A percentile compares a stretch with the other conserved stretches of the same genome.
These are phyloP conservation scores for Schizothorax lantsangensis DNA, from an alignment of 2,797 vertebrate genomes.

Conservation along the genomic window DNA sequence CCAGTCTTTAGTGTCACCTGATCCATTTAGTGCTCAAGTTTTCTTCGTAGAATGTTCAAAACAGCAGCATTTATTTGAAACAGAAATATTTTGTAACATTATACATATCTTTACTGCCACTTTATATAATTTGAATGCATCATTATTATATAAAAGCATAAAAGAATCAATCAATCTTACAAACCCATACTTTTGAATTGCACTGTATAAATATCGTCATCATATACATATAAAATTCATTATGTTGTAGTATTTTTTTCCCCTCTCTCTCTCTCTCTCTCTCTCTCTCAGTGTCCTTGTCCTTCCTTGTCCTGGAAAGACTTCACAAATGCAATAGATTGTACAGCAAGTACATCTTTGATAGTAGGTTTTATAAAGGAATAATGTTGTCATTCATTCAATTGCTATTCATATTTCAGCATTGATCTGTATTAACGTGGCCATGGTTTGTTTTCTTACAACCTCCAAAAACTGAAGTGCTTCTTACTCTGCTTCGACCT, in stretches of 20 bases:
- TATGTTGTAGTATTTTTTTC: background rate
- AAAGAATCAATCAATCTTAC: background rate
- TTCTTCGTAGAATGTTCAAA: background rate
- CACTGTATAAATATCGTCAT: background rate
- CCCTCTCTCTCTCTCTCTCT: too few species aligned
- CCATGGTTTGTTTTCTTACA: constrained; percentile 54
- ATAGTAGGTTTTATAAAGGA: background rate
- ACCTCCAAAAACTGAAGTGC: constrained; percentile 43
- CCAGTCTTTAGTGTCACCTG: background rate
- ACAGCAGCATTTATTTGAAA: background rate
- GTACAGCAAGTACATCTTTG: background rate
- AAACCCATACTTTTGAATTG: background rate
- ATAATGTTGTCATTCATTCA: background rate
- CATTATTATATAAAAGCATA: background rate
- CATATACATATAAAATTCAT: background rate
- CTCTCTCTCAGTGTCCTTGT: background rate
- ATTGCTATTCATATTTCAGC: constrained; percentile 13
- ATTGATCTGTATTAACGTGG: constrained; percentile 5
- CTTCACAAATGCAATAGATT: background rate
- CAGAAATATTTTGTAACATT: background rate
- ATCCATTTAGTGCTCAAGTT: background rate
- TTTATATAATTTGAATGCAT: background rate
- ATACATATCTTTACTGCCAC: background rate
- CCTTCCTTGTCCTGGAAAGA: background rate
- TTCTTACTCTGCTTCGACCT: constrained; percentile 55